A percentile compares a stretch with the other conserved stretches of the same genome.
These are phyloP conservation scores for Cyphomyrmex costatus DNA, from an alignment of 1,140 invertebrate genomes.

Conservation along the genomic window DNA sequence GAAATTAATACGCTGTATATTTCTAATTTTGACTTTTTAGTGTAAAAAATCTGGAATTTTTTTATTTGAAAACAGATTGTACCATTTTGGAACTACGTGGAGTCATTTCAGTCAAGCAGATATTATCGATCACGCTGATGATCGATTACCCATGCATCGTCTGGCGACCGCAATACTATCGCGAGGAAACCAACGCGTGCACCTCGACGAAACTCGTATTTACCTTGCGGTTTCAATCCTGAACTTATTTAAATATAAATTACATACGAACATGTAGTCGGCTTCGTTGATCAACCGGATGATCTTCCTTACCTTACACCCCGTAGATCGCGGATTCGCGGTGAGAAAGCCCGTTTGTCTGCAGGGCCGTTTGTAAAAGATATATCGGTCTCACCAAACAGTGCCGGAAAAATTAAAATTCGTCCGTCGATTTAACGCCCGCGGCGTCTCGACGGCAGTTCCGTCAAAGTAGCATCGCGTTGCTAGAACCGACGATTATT, in stretches of 20 bases:
- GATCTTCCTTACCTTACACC: conserved; percentile 58
- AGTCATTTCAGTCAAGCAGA: not conserved
- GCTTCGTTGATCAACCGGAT: conserved; percentile 64
- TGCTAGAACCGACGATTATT: not conserved
- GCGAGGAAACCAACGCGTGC: conserved; percentile 67
- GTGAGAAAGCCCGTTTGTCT: conserved; percentile 53
- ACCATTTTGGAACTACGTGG: not conserved
- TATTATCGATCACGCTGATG: conserved; percentile 62
- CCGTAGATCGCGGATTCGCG: conserved; percentile 44
- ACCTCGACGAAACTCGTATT: conserved; percentile 76
- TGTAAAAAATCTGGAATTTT: too few species aligned
- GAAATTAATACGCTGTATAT: too few species aligned
- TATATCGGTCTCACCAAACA: not conserved
- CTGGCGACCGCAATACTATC: conserved; percentile 79
- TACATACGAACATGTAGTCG: conserved; percentile 74
- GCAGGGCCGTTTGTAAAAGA: conserved; percentile 2
- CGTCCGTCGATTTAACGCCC: not conserved
- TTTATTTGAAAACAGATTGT: too few species aligned
- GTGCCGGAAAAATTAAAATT: not conserved
- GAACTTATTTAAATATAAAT: conserved; percentile 86
- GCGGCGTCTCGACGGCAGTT: not conserved
- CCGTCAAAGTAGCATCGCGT: not conserved
- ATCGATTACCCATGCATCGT: conserved; percentile 69
- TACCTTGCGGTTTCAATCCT: conserved; percentile 84
- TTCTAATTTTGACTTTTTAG: too few species aligned